Evolutionary conservation across 2,888 invertebrate genomes (phyloP).

Genomic region (Emesis furor): DNA sequence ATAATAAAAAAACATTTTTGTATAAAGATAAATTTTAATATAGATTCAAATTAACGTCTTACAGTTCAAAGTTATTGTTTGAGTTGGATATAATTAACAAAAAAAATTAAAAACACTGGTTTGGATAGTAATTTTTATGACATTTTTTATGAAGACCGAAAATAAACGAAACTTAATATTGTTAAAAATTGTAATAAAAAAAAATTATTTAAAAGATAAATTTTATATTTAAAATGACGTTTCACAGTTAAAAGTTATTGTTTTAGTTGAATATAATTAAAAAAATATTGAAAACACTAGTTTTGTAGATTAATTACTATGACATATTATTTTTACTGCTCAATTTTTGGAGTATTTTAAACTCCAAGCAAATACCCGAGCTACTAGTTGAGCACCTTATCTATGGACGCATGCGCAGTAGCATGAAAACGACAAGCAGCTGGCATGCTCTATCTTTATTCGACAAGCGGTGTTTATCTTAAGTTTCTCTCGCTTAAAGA

Average conservation of each 20-base stretch:
- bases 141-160: slow-evolving; percentile 11
- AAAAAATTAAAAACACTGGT: not conserved
- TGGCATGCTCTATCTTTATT: no score
- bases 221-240: not conserved
- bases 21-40: not conserved
- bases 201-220: not conserved
- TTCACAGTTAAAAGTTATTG: no score
- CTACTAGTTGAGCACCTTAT: no score
- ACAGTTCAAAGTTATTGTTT: not conserved
- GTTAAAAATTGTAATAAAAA: no score
- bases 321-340: slow-evolving; percentile 7
- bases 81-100: slow-evolving; percentile 2
- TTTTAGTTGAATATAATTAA: no score
- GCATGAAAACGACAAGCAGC: not conserved
- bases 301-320: not conserved
- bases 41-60: not conserved
- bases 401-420: no score
- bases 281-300: no score
- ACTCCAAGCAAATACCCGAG: no score
- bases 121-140: not conserved
- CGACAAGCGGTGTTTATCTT: no score
- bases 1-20: not conserved
- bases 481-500: no score
- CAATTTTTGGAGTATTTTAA: not conserved
- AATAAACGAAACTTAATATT: slow-evolving; percentile 1